Conservation (phyloP, 2,888 invertebrate genomes). For the Hemicrepidius hirtus region DNA sequence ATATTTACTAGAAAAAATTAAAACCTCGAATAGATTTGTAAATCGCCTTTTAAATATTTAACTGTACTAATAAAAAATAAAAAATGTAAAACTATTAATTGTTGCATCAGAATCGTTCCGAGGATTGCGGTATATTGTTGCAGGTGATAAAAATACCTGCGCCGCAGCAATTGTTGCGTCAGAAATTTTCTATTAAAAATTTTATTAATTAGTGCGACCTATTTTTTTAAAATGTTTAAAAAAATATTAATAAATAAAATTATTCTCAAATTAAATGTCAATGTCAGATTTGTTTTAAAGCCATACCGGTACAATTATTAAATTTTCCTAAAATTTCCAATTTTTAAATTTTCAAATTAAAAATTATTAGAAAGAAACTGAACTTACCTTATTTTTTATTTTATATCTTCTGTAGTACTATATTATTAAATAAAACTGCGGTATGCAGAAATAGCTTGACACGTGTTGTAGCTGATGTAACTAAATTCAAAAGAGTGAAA, state of each 20-base stretch:
- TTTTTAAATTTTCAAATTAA: too few species aligned
- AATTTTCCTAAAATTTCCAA: too few species aligned
- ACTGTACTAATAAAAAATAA: too few species aligned
- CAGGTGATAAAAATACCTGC: background rate
- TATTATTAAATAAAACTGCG: background rate
- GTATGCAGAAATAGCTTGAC: background rate
- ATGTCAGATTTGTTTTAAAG: too few species aligned
- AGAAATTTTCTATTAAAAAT: background rate
- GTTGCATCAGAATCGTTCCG: background rate
- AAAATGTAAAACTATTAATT: background rate
- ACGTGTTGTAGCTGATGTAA: constrained; percentile 23
- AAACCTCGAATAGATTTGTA: too few species aligned
- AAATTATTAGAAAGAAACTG: background rate
- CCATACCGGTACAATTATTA: too few species aligned
- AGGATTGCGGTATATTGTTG: background rate
- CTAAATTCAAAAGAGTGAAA: constrained; percentile 18
- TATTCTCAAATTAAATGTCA: too few species aligned
- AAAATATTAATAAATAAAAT: too few species aligned
- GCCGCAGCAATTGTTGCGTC: constrained; percentile 6
- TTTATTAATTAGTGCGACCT: background rate
- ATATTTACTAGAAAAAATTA: too few species aligned
- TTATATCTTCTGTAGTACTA: background rate
- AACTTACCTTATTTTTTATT: too few species aligned
- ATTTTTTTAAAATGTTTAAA: too few species aligned
- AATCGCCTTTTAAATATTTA: too few species aligned